Evolutionary conservation across 2,113 vertebrate genomes (phyloP).

Genomic region (Takifugu bimaculatus): DNA sequence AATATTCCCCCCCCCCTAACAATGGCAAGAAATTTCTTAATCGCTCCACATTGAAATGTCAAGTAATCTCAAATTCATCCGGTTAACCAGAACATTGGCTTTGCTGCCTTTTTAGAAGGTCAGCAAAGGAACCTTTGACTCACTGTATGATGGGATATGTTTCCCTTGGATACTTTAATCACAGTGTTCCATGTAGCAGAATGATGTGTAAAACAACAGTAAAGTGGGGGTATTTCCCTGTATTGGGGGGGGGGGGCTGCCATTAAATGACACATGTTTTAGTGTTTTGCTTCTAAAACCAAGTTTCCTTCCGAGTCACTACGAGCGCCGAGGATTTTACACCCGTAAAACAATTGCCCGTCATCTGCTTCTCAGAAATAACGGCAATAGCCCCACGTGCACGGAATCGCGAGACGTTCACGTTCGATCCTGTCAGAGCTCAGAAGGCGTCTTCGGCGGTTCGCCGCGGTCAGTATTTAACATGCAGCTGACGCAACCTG

Average conservation of each 20-base stretch:
- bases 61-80: constrained; percentile 24
- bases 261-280: no score
- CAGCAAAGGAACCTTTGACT: constrained; percentile 8
- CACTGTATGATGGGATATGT: no score
- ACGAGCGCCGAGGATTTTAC: background rate
- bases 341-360: background rate
- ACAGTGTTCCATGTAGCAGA: background rate
- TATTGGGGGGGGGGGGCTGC: no score
- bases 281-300: no score
- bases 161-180: no score
- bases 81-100: background rate
- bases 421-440: no score
- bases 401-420: no score
- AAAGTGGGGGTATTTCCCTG: no score
- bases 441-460: no score
- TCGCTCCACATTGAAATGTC: constrained; percentile 18
- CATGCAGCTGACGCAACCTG: no score
- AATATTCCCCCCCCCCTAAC: background rate
- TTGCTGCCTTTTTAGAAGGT: constrained; percentile 6
- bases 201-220: background rate
- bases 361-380: background rate
- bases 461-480: no score
- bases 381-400: background rate
- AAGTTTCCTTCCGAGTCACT: background rate
- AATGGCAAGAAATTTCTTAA: constrained; percentile 3